Conservation (phyloP, 2,113 vertebrate genomes). For the Anarhynchus alexandrinus region DNA sequence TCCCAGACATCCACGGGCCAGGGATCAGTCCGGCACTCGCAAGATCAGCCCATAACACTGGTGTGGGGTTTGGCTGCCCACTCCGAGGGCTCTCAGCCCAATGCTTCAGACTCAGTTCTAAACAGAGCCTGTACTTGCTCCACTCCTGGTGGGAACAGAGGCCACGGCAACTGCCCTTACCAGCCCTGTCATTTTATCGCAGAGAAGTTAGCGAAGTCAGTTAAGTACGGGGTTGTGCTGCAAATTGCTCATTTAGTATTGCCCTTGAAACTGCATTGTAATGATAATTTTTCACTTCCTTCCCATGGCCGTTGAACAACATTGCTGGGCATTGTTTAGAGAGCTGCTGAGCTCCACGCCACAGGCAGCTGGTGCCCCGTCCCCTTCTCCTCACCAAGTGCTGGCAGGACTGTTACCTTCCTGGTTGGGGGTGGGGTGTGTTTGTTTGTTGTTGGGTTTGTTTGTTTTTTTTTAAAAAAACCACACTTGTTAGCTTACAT, state of each 20-base stretch:
- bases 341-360: background rate
- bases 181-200: background rate
- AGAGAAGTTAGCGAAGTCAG: background rate
- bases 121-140: background rate
- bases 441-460: no score
- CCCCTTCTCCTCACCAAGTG: background rate
- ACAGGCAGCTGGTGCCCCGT: background rate
- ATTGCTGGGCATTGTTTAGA: background rate
- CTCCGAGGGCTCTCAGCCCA: background rate
- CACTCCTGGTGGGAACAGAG: background rate
- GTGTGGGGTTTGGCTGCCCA: background rate
- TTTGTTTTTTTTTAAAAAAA: background rate
- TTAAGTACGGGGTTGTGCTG: background rate
- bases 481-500: background rate
- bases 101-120: background rate
- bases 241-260: constrained; percentile 10
- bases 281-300: constrained; percentile 53
- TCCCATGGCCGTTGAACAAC: constrained; percentile 47
- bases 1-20: background rate
- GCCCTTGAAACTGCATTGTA: constrained; percentile 31
- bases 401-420: background rate
- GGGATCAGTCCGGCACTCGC: background rate
- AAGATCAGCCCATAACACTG: background rate
- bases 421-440: background rate
- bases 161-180: background rate